Evolutionary conservation across 2,797 vertebrate species (phyloP), one percentile per base, ranked within the genome.

Genomic region (Fistularia commersonii): DNA sequence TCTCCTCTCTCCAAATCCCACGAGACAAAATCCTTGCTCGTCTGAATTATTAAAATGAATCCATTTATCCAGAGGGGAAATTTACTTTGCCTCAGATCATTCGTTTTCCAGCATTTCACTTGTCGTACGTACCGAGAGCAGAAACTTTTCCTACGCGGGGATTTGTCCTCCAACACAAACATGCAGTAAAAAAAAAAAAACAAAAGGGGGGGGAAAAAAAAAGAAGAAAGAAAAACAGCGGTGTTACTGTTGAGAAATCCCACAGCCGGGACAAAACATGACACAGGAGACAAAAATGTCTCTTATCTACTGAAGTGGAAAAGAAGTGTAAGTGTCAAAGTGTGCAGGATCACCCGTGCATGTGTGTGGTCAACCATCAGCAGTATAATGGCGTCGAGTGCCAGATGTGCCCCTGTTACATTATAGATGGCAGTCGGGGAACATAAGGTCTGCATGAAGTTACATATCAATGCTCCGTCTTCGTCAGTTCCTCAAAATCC

Each of bases 361-460:
- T 23, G 14, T 55, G 66, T 69, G 55, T 69, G 67, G 63, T 77
- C 66, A 71, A 45, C 54, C 71, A 49, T 64, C 73, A 57, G 45
- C 45, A 11, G 23, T 40, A 14, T 56, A 49, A 67, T 51, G 55
- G 52, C 41, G 32, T 43, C 55, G 57, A 77, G 69, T 65, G 59
- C 69, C 85, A 84, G 80, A 82, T 80, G 81, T 81, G 79, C 5
- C 77, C 66, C 74, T 74, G 54, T 47, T 87, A 60, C 69, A 87
- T 87, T 78, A 87, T 83, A 72, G 66, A 87, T 84, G 80, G 82
- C 23, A 35, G 53, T 31, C 31, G 23, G 66, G 51, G 54, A 72
- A 65, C 64, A 64, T 69, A 50, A 32, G 64, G 77, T 57, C 57
- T 57, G 66, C 47, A 34, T 46, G n/a, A n/a, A n/a, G n/a, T n/a